Percentiles rank a stretch among this genome's conserved stretches.
These are phyloP conservation scores for Columba guinea DNA, from an alignment of 2,797 vertebrate genomes.

Conservation along the genomic window DNA sequence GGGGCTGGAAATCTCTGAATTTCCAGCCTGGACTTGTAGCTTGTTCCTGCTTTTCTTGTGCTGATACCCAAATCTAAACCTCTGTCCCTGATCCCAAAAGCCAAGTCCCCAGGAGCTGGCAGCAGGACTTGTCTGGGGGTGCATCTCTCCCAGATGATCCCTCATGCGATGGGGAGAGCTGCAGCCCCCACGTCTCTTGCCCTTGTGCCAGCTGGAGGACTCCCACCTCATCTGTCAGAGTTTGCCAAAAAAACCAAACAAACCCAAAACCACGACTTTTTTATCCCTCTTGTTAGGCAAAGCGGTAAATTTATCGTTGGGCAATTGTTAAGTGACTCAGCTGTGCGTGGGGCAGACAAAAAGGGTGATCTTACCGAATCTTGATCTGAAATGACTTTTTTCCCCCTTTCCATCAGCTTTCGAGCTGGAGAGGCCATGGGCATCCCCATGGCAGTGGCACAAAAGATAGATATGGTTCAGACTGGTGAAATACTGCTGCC, in stretches of 20 bases:
- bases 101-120: neutral
- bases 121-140: neutral
- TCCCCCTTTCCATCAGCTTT: neutral
- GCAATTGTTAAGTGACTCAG: neutral
- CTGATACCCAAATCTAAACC: neutral
- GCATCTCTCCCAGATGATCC: neutral
- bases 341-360: neutral
- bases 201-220: neutral
- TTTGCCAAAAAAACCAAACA: neutral
- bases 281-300: neutral
- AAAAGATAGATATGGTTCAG: accelerated
- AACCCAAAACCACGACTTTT: neutral
- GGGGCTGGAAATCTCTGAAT: neutral
- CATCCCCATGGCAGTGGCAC: neutral
- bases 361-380: neutral
- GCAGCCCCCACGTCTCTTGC: neutral
- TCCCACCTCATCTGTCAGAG: neutral
- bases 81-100: neutral
- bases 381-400: neutral
- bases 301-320: neutral
- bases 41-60: neutral
- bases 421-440: accelerated
- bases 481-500: accelerated
- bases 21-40: neutral
- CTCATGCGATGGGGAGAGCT: neutral